These are phyloP conservation scores for Rhinichthys osculus DNA, from an alignment of 2,797 vertebrate genomes.

Conservation along the genomic window DNA sequence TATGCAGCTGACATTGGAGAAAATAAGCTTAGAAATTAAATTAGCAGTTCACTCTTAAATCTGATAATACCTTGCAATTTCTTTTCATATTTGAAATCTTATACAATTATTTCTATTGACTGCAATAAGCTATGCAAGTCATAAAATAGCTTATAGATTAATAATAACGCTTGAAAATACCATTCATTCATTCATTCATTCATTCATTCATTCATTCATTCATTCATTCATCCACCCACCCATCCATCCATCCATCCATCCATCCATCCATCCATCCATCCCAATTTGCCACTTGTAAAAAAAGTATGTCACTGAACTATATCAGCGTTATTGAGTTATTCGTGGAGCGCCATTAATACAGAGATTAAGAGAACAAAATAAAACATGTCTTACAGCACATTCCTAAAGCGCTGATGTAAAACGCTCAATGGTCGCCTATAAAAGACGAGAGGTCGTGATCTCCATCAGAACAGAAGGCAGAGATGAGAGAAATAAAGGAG, in stretches of 20 bases:
- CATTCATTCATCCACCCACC: no score
- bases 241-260: no score
- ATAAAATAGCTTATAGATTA: not conserved
- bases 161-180: no score
- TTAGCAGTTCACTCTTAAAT: not conserved
- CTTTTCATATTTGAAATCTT: not conserved
- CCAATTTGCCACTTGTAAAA: not conserved
- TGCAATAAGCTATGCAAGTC: not conserved
- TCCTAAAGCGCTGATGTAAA: slow-evolving; percentile 39
- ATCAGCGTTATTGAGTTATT: slow-evolving; percentile 40
- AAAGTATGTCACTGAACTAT: not conserved
- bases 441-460: slow-evolving; percentile 29
- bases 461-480: slow-evolving; percentile 19
- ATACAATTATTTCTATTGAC: not conserved
- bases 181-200: no score
- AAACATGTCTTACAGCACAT: slow-evolving; percentile 47
- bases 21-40: not conserved
- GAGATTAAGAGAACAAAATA: slow-evolving; percentile 62
- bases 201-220: not conserved
- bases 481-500: slow-evolving; percentile 12
- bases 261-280: no score
- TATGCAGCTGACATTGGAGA: not conserved
- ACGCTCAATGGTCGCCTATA: slow-evolving; percentile 10
- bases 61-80: not conserved
- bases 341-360: slow-evolving; percentile 24